phyloP scores from a whole-genome alignment of 2,888 invertebrate species.

The Campoplex capitator region DNA sequence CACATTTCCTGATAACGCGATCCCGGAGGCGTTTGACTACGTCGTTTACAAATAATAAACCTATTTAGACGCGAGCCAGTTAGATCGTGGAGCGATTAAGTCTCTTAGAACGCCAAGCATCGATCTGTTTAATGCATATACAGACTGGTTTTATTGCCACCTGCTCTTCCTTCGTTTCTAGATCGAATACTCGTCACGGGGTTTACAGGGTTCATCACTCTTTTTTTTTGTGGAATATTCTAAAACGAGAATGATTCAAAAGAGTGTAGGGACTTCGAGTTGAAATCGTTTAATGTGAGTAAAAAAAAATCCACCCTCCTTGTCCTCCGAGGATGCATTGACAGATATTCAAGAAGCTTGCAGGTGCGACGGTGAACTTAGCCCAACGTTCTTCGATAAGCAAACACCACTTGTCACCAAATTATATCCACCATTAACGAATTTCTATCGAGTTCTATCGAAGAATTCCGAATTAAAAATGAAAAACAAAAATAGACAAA shows the following conservation, averaged over 20 bases:
- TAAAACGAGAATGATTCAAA: background rate
- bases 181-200: conserved; percentile 31
- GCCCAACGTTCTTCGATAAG: background rate
- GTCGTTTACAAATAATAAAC: conserved; percentile 64
- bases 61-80: conserved; percentile 52
- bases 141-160: conserved; percentile 42
- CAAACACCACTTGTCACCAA: background rate
- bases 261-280: background rate
- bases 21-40: conserved; percentile 44
- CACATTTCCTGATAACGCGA: conserved; percentile 47
- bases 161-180: conserved; percentile 49
- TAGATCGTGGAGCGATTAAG: conserved; percentile 56
- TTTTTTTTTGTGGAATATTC: background rate
- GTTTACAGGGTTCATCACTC: background rate
- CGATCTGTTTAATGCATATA: conserved; percentile 18
- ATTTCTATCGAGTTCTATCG: no score
- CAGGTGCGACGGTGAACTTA: conserved; percentile 1
- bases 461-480: background rate
- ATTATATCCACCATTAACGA: background rate
- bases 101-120: conserved; percentile 8
- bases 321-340: background rate
- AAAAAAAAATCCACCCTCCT: background rate
- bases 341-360: background rate
- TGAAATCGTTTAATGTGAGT: background rate
- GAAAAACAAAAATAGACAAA: background rate